A percentile compares a stretch with the other conserved stretches of the same genome.
Evolutionary conservation across 2,113 vertebrate genomes (phyloP).

Genomic region (Microcebus jonahi): DNA sequence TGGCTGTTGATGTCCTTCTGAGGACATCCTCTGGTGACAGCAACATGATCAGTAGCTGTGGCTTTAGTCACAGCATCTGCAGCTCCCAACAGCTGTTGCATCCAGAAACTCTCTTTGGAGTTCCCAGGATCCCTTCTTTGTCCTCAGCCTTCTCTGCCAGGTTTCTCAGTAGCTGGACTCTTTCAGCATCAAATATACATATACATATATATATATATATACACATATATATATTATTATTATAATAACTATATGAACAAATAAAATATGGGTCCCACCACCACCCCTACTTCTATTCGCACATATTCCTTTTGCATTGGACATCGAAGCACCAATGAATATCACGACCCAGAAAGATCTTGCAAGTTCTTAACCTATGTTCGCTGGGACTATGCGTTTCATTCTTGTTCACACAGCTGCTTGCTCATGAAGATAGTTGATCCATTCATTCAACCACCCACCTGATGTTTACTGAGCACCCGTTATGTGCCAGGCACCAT

Average conservation of each 20-base stretch:
- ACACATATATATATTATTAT: neutral
- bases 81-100: neutral
- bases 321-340: neutral
- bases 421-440: neutral
- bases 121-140: neutral
- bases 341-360: neutral
- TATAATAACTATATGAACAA: neutral
- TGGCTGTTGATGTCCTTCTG: neutral
- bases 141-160: neutral
- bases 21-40: neutral
- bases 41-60: no score
- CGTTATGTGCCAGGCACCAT: neutral
- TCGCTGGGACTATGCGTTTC: neutral
- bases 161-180: neutral
- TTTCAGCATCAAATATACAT: neutral
- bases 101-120: neutral
- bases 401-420: neutral
- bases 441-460: neutral
- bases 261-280: neutral
- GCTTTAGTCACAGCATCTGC: neutral
- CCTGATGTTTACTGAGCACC: neutral
- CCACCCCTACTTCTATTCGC: neutral
- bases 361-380: neutral
- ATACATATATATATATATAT: neutral
- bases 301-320: neutral